Evolutionary conservation across 2,113 vertebrate species (phyloP).

Genomic region (Plestiodon gilberti): DNA sequence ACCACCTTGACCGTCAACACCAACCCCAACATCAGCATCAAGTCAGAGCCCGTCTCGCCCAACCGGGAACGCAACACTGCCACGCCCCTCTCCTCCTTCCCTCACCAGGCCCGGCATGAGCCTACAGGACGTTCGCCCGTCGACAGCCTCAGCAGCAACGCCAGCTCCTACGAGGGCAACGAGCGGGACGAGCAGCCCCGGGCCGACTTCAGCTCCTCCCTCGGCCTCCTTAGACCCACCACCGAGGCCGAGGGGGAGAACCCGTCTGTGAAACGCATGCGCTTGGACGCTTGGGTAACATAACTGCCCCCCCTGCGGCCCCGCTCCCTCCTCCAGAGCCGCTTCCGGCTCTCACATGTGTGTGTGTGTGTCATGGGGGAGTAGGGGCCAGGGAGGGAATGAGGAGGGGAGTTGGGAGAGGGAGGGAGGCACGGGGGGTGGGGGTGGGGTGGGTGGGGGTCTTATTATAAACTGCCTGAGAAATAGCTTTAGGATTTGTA

Average conservation of each 20-base stretch:
- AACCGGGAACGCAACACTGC: constrained; percentile 87
- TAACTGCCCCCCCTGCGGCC: constrained; percentile 70
- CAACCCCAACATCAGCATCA: constrained; percentile 92
- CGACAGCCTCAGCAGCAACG: constrained; percentile 93
- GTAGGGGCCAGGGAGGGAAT: background rate
- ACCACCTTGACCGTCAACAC: constrained; percentile 94
- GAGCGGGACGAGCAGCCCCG: constrained; percentile 87
- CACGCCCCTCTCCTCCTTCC: constrained; percentile 86
- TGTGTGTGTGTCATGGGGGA: background rate
- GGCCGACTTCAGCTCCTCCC: constrained; percentile 81
- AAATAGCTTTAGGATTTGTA: constrained; percentile 73
- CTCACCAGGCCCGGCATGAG: constrained; percentile 82
- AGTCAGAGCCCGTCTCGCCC: constrained; percentile 94
- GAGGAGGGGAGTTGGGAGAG: constrained; percentile 27
- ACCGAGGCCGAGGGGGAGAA: constrained; percentile 86
- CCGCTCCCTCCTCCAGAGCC: constrained; percentile 28
- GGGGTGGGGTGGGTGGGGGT: constrained; percentile 22
- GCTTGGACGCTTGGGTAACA: constrained; percentile 94
- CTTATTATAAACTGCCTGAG: constrained; percentile 65
- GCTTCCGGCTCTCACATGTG: constrained; percentile 7
- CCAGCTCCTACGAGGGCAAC: constrained; percentile 90
- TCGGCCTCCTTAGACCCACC: constrained; percentile 85
- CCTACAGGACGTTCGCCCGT: constrained; percentile 86
- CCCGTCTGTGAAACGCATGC: constrained; percentile 90
- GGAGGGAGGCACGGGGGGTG: constrained; percentile 29